Evolutionary conservation across 1,140 invertebrate genomes (phyloP).

Genomic region (Drosophila suzukii): DNA sequence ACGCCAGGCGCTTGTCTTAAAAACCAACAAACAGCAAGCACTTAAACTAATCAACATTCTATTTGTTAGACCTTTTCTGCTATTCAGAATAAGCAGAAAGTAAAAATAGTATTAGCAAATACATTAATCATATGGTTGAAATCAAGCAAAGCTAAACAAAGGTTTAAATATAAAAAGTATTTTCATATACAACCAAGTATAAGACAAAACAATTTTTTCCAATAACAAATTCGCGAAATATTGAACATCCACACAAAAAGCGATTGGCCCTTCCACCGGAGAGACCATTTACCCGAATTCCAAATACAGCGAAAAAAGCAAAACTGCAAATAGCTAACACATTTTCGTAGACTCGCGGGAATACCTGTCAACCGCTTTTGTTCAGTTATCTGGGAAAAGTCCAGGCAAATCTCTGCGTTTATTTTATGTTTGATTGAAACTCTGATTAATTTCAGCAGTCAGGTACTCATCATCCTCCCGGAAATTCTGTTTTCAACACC

Average conservation of each 20-base stretch:
- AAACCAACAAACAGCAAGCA: neutral
- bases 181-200: neutral
- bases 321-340: conserved; percentile 31
- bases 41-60: conserved; percentile 2
- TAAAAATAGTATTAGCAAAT: neutral
- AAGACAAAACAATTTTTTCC: no score
- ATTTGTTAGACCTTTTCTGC: neutral
- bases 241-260: no score
- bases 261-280: no score
- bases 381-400: conserved; percentile 28
- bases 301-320: neutral
- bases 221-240: no score
- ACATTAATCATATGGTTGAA: no score
- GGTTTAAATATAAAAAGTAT: no score
- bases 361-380: neutral
- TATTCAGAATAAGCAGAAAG: no score
- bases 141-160: no score
- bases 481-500: conserved; percentile 56
- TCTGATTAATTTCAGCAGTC: conserved; percentile 70
- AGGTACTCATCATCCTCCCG: neutral
- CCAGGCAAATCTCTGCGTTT: conserved; percentile 66
- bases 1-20: neutral
- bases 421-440: conserved; percentile 77
- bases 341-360: conserved; percentile 18
- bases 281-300: conserved; percentile 8